phyloP scores from a whole-genome alignment of 2,888 invertebrate species.

The Lumbricus terrestris region DNA sequence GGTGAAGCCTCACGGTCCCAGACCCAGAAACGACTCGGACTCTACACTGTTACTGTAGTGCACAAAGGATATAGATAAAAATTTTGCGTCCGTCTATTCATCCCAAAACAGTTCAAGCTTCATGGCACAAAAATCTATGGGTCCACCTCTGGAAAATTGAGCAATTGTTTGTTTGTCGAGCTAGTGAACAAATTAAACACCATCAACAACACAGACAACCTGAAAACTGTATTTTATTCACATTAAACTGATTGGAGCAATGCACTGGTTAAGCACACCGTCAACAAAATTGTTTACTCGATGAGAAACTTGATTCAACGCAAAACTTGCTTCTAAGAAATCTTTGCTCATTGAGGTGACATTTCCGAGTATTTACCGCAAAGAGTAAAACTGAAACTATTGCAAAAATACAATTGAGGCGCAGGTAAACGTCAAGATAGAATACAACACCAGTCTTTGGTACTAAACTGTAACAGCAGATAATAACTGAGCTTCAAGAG shows the following conservation, averaged over 20 bases:
- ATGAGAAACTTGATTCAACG: neutral
- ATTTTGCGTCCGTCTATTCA: no score
- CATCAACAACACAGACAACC: neutral
- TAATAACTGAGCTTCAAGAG: no score
- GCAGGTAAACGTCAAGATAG: neutral
- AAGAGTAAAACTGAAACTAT: neutral
- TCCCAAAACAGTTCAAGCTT: no score
- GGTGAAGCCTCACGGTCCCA: no score
- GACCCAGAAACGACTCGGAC: no score
- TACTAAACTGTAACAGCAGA: neutral
- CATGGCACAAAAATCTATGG: neutral
- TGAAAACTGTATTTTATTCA: neutral
- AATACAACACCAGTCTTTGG: neutral
- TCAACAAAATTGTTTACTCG: neutral
- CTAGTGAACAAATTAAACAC: neutral
- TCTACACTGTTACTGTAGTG: no score
- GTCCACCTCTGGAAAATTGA: neutral
- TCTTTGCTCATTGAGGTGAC: neutral
- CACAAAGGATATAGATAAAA: no score
- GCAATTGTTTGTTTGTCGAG: neutral
- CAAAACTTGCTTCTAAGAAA: neutral
- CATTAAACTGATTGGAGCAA: neutral
- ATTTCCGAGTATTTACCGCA: neutral
- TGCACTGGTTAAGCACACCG: neutral
- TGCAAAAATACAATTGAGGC: neutral